These are phyloP conservation scores for Corythaixoides concolor DNA, from an alignment of 2,113 vertebrate genomes.

Conservation along the genomic window DNA sequence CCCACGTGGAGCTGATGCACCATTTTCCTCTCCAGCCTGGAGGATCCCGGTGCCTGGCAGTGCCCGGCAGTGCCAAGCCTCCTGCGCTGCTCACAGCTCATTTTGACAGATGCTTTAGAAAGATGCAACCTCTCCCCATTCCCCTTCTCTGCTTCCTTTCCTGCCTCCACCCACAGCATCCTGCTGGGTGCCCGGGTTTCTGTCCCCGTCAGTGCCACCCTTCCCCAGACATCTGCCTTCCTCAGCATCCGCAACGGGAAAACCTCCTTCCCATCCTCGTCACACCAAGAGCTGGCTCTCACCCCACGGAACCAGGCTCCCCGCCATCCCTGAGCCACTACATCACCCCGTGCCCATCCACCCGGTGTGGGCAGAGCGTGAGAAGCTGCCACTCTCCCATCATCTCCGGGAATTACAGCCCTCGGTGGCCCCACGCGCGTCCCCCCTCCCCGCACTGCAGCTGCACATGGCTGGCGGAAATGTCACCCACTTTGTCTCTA, in stretches of 20 bases:
- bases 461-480: not conserved
- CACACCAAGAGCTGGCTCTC: not conserved
- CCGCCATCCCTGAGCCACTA: rapidly evolving
- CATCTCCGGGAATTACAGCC: not conserved
- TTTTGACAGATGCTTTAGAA: too few relatives aligned
- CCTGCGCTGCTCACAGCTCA: too few relatives aligned
- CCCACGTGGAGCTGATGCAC: too few relatives aligned
- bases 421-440: not conserved
- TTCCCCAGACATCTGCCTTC: too few relatives aligned
- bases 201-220: too few relatives aligned
- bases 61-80: too few relatives aligned
- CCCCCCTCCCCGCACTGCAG: not conserved
- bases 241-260: not conserved
- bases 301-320: not conserved
- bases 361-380: rapidly evolving
- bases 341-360: rapidly evolving
- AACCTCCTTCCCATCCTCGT: not conserved
- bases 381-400: not conserved
- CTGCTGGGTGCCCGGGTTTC: too few relatives aligned
- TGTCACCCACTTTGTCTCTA: not conserved
- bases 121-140: too few relatives aligned
- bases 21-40: too few relatives aligned
- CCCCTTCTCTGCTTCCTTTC: too few relatives aligned
- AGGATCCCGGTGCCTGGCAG: too few relatives aligned
- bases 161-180: too few relatives aligned